Evolutionary conservation across 2,797 vertebrate genomes (phyloP).

Genomic region (Leucoraja ocellata): DNA sequence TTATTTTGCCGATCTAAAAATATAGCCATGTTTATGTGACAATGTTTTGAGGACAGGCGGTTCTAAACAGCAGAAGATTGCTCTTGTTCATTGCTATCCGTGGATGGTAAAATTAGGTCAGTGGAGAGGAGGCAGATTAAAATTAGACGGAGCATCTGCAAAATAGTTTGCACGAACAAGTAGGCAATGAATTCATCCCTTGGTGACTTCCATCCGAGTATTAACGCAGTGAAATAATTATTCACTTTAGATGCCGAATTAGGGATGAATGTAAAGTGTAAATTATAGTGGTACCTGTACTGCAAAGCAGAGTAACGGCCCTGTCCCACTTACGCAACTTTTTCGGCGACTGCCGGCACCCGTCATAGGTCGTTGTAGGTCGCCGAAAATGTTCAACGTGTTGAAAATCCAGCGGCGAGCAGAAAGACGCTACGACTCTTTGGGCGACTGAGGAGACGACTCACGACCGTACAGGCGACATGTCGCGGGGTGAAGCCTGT

Average conservation of each 20-base stretch:
- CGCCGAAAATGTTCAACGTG: too few relatives aligned
- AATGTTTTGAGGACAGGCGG: background rate
- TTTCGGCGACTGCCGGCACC: too few relatives aligned
- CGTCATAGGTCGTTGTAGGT: too few relatives aligned
- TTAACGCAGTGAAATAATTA: background rate
- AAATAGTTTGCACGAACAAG: background rate
- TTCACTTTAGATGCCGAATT: background rate
- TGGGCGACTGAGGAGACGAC: too few relatives aligned
- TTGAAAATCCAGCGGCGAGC: too few relatives aligned
- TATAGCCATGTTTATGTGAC: too few relatives aligned
- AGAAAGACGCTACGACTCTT: too few relatives aligned
- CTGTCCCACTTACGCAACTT: too few relatives aligned
- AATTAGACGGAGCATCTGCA: background rate
- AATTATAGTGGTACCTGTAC: background rate
- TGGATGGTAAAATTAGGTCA: background rate
- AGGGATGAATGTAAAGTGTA: background rate
- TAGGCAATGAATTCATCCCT: background rate
- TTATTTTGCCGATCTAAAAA: background rate
- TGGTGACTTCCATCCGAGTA: background rate
- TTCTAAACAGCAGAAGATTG: background rate
- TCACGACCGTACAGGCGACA: too few relatives aligned
- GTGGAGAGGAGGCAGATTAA: background rate
- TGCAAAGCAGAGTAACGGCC: background rate
- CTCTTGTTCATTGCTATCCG: background rate
- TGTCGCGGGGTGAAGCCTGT: too few relatives aligned